These are phyloP conservation scores for Raja brachyura DNA, from an alignment of 2,113 vertebrate species.

Conservation along the genomic window DNA sequence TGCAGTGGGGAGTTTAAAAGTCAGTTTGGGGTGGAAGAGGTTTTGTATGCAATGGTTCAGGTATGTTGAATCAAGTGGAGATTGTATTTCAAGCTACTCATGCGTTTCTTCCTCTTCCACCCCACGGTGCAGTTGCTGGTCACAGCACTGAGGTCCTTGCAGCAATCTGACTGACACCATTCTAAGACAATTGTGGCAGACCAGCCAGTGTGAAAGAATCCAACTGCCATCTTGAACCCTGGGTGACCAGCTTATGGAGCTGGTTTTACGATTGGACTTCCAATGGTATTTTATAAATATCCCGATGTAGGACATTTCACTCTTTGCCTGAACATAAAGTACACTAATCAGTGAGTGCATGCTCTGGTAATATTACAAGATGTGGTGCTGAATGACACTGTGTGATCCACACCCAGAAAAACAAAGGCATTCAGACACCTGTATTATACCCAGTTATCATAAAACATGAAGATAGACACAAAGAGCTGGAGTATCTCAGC, in stretches of 20 bases:
- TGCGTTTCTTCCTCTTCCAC: background rate
- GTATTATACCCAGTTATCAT: no score
- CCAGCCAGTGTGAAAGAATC: background rate
- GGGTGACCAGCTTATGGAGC: background rate
- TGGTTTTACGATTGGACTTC: background rate
- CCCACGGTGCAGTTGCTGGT: background rate
- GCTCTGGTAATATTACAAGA: background rate
- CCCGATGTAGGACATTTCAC: background rate
- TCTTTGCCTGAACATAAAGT: no score
- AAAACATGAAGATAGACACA: no score
- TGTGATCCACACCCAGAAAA: background rate
- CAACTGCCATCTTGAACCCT: background rate
- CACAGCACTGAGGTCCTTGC: background rate
- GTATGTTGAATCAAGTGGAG: background rate
- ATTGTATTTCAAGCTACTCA: background rate
- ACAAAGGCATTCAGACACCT: background rate
- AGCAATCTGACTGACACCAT: background rate
- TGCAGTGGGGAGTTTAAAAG: background rate
- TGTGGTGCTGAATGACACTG: background rate
- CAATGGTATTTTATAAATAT: background rate
- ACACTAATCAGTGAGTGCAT: background rate
- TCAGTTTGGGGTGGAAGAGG: background rate
- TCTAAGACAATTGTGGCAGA: background rate
- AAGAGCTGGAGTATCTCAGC: no score
- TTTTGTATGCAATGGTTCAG: background rate